These are phyloP conservation scores for Neoascia interrupta DNA, from an alignment of 2,888 invertebrate genomes.

Conservation along the genomic window DNA sequence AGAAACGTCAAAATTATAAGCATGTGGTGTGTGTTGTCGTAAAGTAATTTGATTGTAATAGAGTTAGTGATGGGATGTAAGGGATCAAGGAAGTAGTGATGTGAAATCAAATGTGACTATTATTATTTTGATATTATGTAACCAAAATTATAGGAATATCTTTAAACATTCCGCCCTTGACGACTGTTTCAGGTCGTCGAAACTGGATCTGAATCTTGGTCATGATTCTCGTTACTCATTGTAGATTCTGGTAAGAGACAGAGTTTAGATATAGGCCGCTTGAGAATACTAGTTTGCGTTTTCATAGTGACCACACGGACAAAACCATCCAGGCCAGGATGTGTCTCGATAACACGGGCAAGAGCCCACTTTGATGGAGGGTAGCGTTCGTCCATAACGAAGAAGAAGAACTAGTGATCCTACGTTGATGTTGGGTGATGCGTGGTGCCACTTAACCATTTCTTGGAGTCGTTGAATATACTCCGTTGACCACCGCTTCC, in stretches of 20 bases:
- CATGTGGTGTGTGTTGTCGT: too few species aligned
- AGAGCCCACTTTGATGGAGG: conserved; percentile 1
- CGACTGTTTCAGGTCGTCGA: neutral
- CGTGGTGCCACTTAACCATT: neutral
- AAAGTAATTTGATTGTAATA: too few species aligned
- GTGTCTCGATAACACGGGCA: neutral
- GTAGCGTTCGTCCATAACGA: conserved; percentile 1
- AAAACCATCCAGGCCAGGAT: conserved; percentile 1
- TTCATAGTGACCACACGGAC: too few species aligned
- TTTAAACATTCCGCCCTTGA: neutral
- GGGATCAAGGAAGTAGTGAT: too few species aligned
- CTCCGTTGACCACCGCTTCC: conserved; percentile 4
- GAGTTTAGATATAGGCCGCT: neutral
- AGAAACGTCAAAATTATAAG: too few species aligned
- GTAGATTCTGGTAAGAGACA: neutral
- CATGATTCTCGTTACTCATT: neutral
- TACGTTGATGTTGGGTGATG: too few species aligned
- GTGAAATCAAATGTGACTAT: too few species aligned
- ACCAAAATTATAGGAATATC: neutral
- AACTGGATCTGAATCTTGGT: too few species aligned
- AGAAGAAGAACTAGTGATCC: neutral
- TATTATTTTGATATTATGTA: neutral
- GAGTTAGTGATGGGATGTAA: too few species aligned
- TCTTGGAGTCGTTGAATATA: neutral
- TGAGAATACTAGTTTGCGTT: conserved; percentile 1